A percentile compares a stretch with the other conserved stretches of the same genome.
phyloP scores from a whole-genome alignment of 2,888 invertebrate species.

The Schrankia costaestrigalis region DNA sequence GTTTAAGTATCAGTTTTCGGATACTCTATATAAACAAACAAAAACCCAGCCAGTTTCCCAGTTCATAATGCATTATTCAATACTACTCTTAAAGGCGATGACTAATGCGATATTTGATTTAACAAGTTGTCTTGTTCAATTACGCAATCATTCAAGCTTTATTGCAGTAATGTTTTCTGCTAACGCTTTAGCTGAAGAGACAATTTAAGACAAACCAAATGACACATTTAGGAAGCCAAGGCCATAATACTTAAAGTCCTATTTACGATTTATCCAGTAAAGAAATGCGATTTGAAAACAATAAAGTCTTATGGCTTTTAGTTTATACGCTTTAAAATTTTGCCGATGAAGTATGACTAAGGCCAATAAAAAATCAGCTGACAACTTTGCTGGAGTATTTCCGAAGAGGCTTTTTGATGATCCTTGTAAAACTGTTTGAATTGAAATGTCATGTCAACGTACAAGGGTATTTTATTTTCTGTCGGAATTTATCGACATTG shows the following conservation, averaged over 20 bases:
- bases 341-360: constrained; percentile 10
- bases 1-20: no score
- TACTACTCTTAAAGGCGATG: no score
- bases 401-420: constrained; percentile 11
- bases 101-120: no score
- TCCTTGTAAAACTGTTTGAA: no score
- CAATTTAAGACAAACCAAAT: constrained; percentile 18
- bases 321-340: constrained; percentile 25
- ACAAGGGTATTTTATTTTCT: no score
- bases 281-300: constrained; percentile 21
- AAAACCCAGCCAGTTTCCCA: no score
- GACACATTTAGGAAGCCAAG: constrained; percentile 12
- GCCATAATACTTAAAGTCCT: constrained; percentile 18
- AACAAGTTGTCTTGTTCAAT: no score
- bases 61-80: no score
- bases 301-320: constrained; percentile 20
- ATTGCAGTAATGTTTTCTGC: constrained; percentile 10
- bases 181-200: constrained; percentile 5
- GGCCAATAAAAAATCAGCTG: constrained; percentile 17
- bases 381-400: constrained; percentile 8
- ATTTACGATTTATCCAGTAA: constrained; percentile 22
- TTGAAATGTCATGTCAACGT: no score
- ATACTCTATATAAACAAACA: no score
- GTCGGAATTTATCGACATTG: no score
- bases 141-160: constrained; percentile 10